Evolutionary conservation across 2,113 vertebrate genomes (phyloP).

Genomic region (Lepus americanus): DNA sequence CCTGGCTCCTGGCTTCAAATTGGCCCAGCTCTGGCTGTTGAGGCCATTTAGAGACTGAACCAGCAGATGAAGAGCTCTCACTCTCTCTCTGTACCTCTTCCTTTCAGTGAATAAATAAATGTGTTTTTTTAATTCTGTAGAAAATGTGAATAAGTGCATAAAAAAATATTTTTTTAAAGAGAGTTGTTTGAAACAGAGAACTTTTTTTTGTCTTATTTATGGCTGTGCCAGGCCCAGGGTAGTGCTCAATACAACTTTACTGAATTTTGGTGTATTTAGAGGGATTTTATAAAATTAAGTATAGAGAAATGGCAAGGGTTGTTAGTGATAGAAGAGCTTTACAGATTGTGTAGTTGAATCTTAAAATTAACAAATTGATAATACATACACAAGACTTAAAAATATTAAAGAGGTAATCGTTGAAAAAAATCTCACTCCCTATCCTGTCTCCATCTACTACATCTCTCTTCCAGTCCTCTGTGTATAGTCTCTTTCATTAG

Average conservation of each 20-base stretch:
- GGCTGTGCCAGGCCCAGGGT: not conserved
- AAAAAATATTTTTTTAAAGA: too few species aligned
- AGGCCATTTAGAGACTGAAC: too few species aligned
- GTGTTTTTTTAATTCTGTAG: too few species aligned
- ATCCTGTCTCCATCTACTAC: not conserved
- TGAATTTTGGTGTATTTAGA: conserved; percentile 40
- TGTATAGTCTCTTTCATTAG: not conserved
- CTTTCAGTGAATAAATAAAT: too few species aligned
- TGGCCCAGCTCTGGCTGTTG: too few species aligned
- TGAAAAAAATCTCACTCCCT: not conserved
- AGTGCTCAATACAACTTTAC: conserved; percentile 33
- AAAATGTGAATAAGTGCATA: too few species aligned
- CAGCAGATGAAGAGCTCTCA: too few species aligned
- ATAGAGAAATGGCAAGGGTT: not conserved
- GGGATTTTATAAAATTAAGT: not conserved
- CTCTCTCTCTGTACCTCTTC: too few species aligned
- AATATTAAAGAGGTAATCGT: not conserved
- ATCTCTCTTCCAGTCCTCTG: not conserved
- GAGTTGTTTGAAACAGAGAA: not conserved
- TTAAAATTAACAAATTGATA: conserved; percentile 44
- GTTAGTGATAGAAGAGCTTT: conserved; percentile 27
- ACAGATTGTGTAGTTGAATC: not conserved
- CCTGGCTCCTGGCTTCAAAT: too few species aligned
- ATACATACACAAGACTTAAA: conserved; percentile 22
- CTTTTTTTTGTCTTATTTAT: not conserved